Evolutionary conservation across 2,888 invertebrate genomes (phyloP).

Genomic region (Criorhina ranunculi): DNA sequence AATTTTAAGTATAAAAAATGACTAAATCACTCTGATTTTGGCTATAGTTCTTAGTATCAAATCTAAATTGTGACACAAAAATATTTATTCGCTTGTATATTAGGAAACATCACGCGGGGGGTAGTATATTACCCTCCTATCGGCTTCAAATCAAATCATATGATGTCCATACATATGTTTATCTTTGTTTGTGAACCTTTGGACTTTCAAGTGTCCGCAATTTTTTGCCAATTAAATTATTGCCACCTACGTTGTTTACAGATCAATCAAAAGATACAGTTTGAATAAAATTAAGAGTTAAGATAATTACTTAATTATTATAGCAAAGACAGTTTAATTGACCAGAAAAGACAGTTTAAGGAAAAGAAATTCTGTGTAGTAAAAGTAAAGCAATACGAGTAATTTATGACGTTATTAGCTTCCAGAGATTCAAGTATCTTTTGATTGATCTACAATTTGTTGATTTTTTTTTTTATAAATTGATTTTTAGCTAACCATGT

Average conservation of each 20-base stretch:
- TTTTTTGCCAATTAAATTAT: background rate
- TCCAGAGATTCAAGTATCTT: background rate
- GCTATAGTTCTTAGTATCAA: too few relatives aligned
- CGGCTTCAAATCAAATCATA: background rate
- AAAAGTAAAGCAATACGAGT: background rate
- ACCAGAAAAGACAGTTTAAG: background rate
- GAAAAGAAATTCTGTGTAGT: background rate
- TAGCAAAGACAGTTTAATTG: background rate
- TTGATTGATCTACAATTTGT: conserved; percentile 13
- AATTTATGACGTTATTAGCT: background rate
- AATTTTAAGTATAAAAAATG: too few relatives aligned
- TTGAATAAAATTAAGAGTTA: background rate
- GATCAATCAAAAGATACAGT: conserved; percentile 4
- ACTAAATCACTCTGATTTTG: too few relatives aligned
- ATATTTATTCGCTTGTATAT: background rate
- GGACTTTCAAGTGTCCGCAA: background rate
- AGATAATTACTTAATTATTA: background rate
- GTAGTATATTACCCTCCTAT: background rate
- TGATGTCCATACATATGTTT: too few relatives aligned
- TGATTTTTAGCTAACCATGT: background rate
- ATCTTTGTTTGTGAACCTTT: background rate
- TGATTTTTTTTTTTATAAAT: conserved; percentile 5
- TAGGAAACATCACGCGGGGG: background rate
- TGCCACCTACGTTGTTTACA: background rate
- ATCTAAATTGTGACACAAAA: background rate